Base-by-base conservation (phyloP, 2,888 invertebrate species). In the Amblyteles armatorius region DNA sequence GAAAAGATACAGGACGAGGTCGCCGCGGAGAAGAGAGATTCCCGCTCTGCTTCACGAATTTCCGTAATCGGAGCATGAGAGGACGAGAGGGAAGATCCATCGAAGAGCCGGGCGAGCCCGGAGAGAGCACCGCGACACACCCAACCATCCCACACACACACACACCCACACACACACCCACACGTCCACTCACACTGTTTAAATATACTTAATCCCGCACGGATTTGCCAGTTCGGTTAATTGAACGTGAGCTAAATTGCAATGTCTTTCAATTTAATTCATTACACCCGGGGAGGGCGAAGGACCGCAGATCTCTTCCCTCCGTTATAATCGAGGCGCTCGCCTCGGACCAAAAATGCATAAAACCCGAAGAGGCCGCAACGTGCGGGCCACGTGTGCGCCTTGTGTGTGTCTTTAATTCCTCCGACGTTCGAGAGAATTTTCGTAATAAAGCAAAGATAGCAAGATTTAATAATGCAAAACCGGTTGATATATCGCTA, bases 401-500 rank as follows among this genome's bases (percentile, higher is more conserved):
- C 26, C 55, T 36, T 16, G 55, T 73, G 57, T 22, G 40, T 6
- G 50, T 52, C 52, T 67, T 67, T 50, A 60, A 55, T 83, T 63
- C 60, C 63, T 33, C 63, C 65, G 33, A 55, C 60, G 67, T 76
- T 78, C 69, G 36, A 69, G 78, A 50, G 80, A 80, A 84, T 81
- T 83, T 84, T 73, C 67, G 74, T 76, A 84, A 86, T 86, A 83
- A 84, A 86, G 81, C 83, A 84, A 85, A 84, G 85, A 87, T 87
- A 85, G 83, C 82, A 79, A 86, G 83, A 87, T 87, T 87, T 87
- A 87, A 87, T 87, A 87, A 87, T 87, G 87, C 81, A 87, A 87
- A 87, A 84, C 83, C 65, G 73, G 68, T 81, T 87, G 85, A 87
- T 87, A 84, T 87, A 87, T 87, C 83, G 85, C 71, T 48, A 3